Evolutionary conservation across 2,888 invertebrate genomes (phyloP).

Genomic region (Tridacna crocea): DNA sequence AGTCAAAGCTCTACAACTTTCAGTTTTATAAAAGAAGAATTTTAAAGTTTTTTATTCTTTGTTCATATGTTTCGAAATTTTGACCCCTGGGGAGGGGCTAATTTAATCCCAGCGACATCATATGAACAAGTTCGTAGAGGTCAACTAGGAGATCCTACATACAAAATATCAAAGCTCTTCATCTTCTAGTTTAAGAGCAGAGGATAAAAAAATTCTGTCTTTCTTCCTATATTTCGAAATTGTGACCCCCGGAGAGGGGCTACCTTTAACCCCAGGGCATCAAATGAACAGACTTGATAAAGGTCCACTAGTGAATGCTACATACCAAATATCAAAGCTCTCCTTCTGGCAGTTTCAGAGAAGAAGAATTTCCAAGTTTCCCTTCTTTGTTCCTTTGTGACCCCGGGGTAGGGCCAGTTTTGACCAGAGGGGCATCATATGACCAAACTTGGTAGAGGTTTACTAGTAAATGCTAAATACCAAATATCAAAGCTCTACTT

Average conservation of each 20-base stretch:
- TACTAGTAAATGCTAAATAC: background rate
- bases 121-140: background rate
- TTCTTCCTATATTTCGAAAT: background rate
- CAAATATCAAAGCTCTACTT: background rate
- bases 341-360: too few species aligned
- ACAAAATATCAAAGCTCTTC: background rate
- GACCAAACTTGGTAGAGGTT: slow-evolving; percentile 1
- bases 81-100: background rate
- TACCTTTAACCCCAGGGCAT: background rate
- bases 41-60: too few species aligned
- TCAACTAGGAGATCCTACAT: background rate
- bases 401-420: too few species aligned
- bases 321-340: too few species aligned
- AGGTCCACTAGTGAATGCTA: too few species aligned
- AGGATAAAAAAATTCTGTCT: background rate
- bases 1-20: too few species aligned
- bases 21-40: too few species aligned
- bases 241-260: background rate
- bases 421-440: too few species aligned
- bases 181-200: background rate
- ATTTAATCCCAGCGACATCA: background rate
- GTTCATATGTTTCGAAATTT: background rate
- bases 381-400: too few species aligned
- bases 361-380: too few species aligned
- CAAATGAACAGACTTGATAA: background rate